Base-by-base conservation (phyloP, 2,888 invertebrate genomes). In the Amiota mariae region DNA sequence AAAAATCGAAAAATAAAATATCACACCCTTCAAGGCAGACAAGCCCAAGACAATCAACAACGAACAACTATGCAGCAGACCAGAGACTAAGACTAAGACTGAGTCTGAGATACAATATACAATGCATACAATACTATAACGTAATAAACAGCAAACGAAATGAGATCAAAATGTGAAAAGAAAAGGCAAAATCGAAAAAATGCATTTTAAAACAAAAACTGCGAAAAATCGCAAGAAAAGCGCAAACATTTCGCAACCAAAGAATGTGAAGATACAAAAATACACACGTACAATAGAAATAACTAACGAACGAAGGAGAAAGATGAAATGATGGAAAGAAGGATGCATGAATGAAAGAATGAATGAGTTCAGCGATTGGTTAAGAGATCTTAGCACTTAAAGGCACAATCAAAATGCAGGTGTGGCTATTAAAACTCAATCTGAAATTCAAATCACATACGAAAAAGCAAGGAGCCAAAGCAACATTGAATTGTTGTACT, bases 391-490 rank as follows among this genome's bases (percentile, higher is more conserved):
- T 15, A n/a, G 57, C 9, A 57, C 18, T 15, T 15, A 10, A 18
- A 18, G 46, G 63, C 24, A 63, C 64, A 61, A 51, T 51, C 67
- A 63, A 73, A 73, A 78, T 80, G 81, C 80, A 81, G 81, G 80
- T 81, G 80, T 81, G 80, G 85, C 85, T 81, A 85, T 84, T 84
- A 84, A 84, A 84, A 81, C 85, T 85, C 84, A 84, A 84, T 84
- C 84, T 85, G 85, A 84, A 84, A 82, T 85, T 84, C 84, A 84
- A 84, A 84, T 84, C 84, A 71, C 13, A 20, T 36, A 36, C 6
- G 36, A 36, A 36, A 36, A 36, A 36, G 6, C 6, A 36, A 36
- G 36, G 6, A 36, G 36, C 36, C 36, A 36, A 36, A 36, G 3
- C 36, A 36, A 36, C 36, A 36, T 6, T 4, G 36, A 6, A 36